Evolutionary conservation across 2,888 invertebrate species (phyloP).

Genomic region (Teleogryllus oceanicus): DNA sequence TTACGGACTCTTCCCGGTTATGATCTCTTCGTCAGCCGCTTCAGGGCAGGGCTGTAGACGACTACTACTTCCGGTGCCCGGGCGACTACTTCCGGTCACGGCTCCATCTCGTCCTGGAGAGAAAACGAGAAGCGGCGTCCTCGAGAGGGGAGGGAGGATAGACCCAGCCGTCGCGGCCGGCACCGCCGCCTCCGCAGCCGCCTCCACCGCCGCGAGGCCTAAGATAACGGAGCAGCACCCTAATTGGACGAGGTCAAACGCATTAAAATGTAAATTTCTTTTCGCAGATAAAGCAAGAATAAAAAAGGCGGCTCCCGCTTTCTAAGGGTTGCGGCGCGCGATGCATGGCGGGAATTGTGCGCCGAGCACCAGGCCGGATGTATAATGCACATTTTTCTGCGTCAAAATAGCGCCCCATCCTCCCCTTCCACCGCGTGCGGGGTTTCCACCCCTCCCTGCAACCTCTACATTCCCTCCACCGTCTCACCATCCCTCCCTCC

Average conservation of each 20-base stretch:
- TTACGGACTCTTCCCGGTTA: no score
- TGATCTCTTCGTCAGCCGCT: no score
- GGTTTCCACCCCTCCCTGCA: no score
- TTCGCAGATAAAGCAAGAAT: conserved; percentile 2
- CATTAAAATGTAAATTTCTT: conserved; percentile 18
- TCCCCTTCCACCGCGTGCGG: no score
- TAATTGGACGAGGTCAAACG: conserved; percentile 10
- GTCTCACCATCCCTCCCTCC: background rate
- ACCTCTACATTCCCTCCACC: no score
- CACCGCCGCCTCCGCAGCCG: background rate
- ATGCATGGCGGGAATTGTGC: conserved; percentile 18
- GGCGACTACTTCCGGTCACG: no score
- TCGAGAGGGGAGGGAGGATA: background rate
- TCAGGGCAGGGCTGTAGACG: no score
- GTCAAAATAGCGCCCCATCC: background rate
- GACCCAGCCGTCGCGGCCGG: background rate
- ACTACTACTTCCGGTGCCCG: no score
- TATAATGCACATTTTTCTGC: background rate
- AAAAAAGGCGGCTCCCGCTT: background rate
- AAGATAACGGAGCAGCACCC: background rate
- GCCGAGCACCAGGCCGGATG: background rate
- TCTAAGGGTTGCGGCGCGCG: background rate
- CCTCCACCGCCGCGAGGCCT: background rate
- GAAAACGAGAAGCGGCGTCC: no score
- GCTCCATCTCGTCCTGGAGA: no score